These are phyloP conservation scores for Limonius californicus DNA, from an alignment of 1,140 invertebrate genomes.

Conservation along the genomic window DNA sequence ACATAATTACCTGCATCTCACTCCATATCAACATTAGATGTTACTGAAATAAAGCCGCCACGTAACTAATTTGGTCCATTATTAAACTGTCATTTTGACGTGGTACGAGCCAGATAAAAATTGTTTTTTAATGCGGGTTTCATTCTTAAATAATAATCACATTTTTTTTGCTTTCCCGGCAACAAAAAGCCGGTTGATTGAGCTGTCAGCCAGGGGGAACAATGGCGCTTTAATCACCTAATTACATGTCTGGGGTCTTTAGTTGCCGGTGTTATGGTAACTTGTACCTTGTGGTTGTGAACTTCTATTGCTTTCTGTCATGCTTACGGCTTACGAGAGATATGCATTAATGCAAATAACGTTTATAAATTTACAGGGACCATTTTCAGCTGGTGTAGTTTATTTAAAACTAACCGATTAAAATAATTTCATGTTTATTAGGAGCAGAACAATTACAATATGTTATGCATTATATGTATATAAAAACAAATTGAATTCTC, in stretches of 20 bases:
- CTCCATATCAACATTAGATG: constrained; percentile 14
- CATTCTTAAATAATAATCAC: constrained; percentile 38
- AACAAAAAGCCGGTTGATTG: constrained; percentile 39
- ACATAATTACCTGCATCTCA: constrained; percentile 28
- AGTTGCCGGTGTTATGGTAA: constrained; percentile 37
- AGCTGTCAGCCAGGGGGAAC: constrained; percentile 39
- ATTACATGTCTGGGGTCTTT: constrained; percentile 39
- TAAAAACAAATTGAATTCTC: no score
- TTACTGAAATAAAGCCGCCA: neutral
- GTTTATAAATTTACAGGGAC: neutral
- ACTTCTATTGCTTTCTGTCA: constrained; percentile 34
- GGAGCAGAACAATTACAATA: no score
- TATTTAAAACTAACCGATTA: no score
- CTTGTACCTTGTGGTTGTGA: constrained; percentile 23
- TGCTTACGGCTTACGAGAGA: neutral
- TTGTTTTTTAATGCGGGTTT: constrained; percentile 40
- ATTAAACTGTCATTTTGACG: constrained; percentile 9
- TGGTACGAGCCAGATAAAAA: constrained; percentile 34
- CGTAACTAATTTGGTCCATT: neutral
- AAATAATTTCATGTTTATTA: no score
- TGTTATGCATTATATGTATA: no score
- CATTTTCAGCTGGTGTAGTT: no score
- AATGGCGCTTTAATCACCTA: constrained; percentile 40
- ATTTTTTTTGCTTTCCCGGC: constrained; percentile 24
- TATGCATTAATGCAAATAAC: neutral